Percentiles rank a stretch among this genome's conserved stretches.
phyloP scores from a whole-genome alignment of 2,888 invertebrate genomes.

The Mellilla xanthometata region DNA sequence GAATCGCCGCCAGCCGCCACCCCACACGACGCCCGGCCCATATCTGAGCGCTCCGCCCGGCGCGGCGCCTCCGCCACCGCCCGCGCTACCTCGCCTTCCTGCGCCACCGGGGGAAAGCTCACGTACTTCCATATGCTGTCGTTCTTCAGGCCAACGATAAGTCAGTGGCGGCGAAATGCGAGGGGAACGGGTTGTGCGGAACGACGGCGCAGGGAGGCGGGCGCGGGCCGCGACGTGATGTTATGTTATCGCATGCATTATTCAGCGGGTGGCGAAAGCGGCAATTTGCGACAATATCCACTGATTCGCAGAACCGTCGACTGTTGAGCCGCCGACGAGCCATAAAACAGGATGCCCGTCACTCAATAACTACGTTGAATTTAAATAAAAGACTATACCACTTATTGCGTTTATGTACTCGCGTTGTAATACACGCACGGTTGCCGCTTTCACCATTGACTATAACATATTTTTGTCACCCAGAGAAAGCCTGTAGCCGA shows the following conservation, averaged over 20 bases:
- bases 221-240: constrained; percentile 65
- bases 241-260: constrained; percentile 80
- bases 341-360: constrained; percentile 75
- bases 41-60: constrained; percentile 44
- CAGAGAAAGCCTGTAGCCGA: too few relatives aligned
- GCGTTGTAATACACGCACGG: background rate
- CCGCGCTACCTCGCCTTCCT: constrained; percentile 3
- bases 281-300: constrained; percentile 82
- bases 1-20: constrained; percentile 76
- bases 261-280: constrained; percentile 80
- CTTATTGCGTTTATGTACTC: constrained; percentile 18
- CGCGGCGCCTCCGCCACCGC: background rate
- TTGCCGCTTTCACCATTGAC: background rate
- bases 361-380: constrained; percentile 71
- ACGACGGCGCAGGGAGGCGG: constrained; percentile 31
- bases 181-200: constrained; percentile 49
- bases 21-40: constrained; percentile 70
- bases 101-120: constrained; percentile 20
- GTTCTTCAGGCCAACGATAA: constrained; percentile 44
- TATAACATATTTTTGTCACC: background rate
- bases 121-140: background rate
- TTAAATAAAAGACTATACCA: constrained; percentile 60
- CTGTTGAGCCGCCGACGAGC: constrained; percentile 72
- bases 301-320: constrained; percentile 74
- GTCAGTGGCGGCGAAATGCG: constrained; percentile 46